Conservation (phyloP, 92 coral and sea anemone species). For the Umimayanthus chanpuru region DNA sequence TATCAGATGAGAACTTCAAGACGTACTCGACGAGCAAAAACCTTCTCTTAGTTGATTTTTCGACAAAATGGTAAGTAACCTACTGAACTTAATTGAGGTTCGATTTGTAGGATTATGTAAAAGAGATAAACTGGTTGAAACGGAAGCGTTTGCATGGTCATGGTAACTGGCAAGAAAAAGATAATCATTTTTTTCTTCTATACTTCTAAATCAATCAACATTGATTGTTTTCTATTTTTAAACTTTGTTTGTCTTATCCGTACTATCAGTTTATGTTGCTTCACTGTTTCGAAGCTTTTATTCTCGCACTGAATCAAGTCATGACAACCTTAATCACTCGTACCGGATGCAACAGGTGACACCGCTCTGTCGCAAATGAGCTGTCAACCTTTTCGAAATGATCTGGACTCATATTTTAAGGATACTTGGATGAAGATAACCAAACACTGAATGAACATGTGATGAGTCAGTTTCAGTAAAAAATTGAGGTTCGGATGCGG, state of each 20-base stretch:
- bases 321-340: neutral
- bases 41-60: constrained; percentile 29
- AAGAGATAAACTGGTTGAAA: neutral
- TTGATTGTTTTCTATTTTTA: no score
- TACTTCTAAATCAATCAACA: no score
- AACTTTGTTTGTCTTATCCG: neutral
- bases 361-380: neutral
- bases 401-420: neutral
- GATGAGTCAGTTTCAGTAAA: no score
- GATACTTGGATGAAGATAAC: neutral
- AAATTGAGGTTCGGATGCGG: no score
- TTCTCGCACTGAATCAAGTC: neutral
- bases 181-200: no score
- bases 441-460: no score
- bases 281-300: neutral
- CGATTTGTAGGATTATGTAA: neutral
- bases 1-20: constrained; percentile 31
- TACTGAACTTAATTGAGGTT: neutral
- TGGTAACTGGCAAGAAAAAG: neutral
- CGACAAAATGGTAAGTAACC: constrained; percentile 33
- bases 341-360: neutral
- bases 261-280: neutral
- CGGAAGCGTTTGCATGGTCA: neutral
- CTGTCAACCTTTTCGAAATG: neutral
- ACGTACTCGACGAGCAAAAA: constrained; percentile 29